phyloP scores from a whole-genome alignment of 30 jellyfish, hydroid and myxozoan species.

The Mastigias papua region DNA sequence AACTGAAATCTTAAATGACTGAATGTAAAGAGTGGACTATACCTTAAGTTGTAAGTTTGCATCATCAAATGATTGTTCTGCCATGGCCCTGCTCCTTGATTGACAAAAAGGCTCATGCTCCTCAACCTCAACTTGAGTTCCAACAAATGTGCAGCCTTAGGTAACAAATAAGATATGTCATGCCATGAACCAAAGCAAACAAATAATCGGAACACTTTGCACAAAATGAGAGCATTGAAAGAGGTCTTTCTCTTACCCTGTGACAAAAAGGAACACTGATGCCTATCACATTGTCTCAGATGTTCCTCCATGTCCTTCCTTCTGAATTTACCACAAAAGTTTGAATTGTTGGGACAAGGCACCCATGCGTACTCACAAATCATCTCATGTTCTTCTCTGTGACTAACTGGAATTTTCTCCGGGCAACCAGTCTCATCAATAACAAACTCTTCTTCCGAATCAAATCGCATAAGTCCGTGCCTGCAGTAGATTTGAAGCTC shows the following conservation, averaged over 20 bases:
- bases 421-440: conserved; percentile 87
- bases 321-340: conserved; percentile 90
- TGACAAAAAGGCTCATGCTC: conserved; percentile 24
- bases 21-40: neutral
- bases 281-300: conserved; percentile 58
- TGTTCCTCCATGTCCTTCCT: conserved; percentile 79
- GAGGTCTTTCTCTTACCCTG: conserved; percentile 70
- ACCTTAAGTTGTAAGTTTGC: conserved; percentile 25
- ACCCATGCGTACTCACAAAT: conserved; percentile 78
- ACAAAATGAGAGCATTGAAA: too few species aligned
- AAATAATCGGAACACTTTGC: neutral
- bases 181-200: neutral
- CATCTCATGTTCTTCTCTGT: conserved; percentile 82
- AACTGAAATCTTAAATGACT: too few species aligned
- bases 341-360: conserved; percentile 94
- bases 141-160: conserved; percentile 45
- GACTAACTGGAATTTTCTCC: conserved; percentile 65
- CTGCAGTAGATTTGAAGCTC: conserved; percentile 84
- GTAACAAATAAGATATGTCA: neutral
- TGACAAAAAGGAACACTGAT: conserved; percentile 51
- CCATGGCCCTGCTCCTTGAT: neutral
- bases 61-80: neutral
- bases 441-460: conserved; percentile 87
- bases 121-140: conserved; percentile 41
- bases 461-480: conserved; percentile 78